Base-by-base conservation (phyloP, 2,888 invertebrate species). In the Acrobasis suavella region DNA sequence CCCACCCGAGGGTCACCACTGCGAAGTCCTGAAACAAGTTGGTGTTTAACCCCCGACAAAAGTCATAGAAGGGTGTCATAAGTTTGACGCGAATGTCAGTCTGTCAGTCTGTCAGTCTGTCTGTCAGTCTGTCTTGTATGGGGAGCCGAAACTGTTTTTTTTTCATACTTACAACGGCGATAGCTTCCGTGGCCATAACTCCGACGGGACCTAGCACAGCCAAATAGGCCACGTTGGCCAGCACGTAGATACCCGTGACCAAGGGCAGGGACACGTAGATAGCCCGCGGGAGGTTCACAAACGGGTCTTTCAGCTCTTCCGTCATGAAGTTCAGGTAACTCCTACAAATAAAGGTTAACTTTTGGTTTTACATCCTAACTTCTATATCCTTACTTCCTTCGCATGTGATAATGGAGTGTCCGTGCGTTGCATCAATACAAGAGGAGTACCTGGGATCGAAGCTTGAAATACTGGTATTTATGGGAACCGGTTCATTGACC, bases 81-180 rank as follows among this genome's bases (percentile, higher is more conserved):
- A 22, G 22, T 3, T 22, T 22, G 22, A 3, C 22, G 3, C 3
- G 2, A 22, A 22, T 22, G 22, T 22, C 22, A 2, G 22, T 22
- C 22, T 22, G 22, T n/a, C n/a, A n/a, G n/a, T n/a, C n/a, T 9
- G n/a, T 2, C 7, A 54, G n/a, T n/a, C n/a, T n/a, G n/a, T n/a
- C n/a, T 9, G n/a, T 2, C 7, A 54, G n/a, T n/a, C n/a, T n/a
- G n/a, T n/a, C n/a, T n/a, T n/a, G n/a, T n/a, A n/a, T n/a, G n/a
- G n/a, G 42, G 12, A 14, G 10, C 10, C 10, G 14, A 54, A 50
- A 46, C 55, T 9, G 32, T 42, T 62, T 9, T 55, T 58, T 75
- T n/a, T n/a, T n/a, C n/a, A n/a, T n/a, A n/a, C 95, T 93, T 85
- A 98, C 98, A 84, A 99, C 98, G 74, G 99, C 99, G 70, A 99